phyloP scores from a whole-genome alignment of 2,113 vertebrate genomes.

The Ammospiza caudacuta region DNA sequence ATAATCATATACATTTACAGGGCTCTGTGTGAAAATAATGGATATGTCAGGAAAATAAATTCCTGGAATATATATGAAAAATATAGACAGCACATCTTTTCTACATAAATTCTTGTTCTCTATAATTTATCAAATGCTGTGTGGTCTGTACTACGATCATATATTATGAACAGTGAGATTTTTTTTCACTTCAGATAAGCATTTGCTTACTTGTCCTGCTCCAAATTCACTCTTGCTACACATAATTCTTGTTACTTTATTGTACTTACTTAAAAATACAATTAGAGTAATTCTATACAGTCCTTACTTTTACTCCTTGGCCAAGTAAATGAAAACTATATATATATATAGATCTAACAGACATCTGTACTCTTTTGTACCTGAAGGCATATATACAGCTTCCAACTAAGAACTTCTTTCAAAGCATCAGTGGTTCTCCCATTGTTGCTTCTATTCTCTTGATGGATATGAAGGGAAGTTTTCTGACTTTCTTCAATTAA shows the following conservation, averaged over 20 bases:
- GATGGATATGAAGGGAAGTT: background rate
- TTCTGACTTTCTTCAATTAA: background rate
- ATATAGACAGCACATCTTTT: background rate
- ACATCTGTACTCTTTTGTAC: background rate
- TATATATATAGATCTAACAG: background rate
- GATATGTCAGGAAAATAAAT: background rate
- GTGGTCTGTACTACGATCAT: background rate
- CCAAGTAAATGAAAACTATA: background rate
- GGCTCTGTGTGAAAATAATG: background rate
- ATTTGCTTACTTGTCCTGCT: background rate
- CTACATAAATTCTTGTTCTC: background rate
- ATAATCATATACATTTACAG: background rate
- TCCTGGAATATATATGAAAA: slow-evolving; percentile 1
- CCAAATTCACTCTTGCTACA: background rate
- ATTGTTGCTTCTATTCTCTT: background rate
- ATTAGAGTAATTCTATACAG: background rate
- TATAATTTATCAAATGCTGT: background rate
- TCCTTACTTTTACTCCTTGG: background rate
- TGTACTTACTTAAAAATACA: background rate
- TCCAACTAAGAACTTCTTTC: background rate
- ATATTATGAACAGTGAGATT: background rate
- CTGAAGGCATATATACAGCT: background rate
- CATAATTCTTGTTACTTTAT: background rate
- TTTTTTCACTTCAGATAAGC: background rate
- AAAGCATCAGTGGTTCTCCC: rapidly evolving